A percentile compares a stretch with the other conserved stretches of the same genome.
phyloP scores from a whole-genome alignment of 2,888 invertebrate genomes.

The Drosophila kuntzei region DNA sequence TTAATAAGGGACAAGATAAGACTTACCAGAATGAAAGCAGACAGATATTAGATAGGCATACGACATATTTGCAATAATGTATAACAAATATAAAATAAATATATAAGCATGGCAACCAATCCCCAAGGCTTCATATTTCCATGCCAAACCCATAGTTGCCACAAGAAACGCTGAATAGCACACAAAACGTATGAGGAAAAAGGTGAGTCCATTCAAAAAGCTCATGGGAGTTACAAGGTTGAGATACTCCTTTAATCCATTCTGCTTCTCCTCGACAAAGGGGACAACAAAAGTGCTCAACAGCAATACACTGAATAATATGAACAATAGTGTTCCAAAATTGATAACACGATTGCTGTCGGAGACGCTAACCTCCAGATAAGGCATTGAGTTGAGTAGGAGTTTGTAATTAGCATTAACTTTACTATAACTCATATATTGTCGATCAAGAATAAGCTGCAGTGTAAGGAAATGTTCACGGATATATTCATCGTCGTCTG shows the following conservation, averaged over 20 bases:
- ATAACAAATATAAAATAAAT: slow-evolving; percentile 74
- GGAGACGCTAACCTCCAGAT: slow-evolving; percentile 52
- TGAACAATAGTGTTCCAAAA: slow-evolving; percentile 77
- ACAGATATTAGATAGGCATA: slow-evolving; percentile 84
- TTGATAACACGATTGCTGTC: slow-evolving; percentile 70
- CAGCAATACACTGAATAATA: slow-evolving; percentile 78
- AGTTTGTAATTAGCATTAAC: slow-evolving; percentile 56
- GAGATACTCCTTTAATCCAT: slow-evolving; percentile 86
- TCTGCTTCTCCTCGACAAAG: slow-evolving; percentile 88
- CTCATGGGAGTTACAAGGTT: slow-evolving; percentile 83
- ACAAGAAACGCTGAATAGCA: slow-evolving; percentile 69
- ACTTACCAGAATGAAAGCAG: slow-evolving; percentile 84
- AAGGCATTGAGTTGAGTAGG: slow-evolving; percentile 75
- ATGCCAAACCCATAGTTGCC: slow-evolving; percentile 63
- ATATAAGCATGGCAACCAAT: slow-evolving; percentile 64
- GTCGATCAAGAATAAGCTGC: slow-evolving; percentile 88
- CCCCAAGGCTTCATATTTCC: slow-evolving; percentile 71
- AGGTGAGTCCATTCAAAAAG: slow-evolving; percentile 83
- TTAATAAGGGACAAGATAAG: background rate
- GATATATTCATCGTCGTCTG: slow-evolving; percentile 85
- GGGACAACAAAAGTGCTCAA: slow-evolving; percentile 86
- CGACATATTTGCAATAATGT: slow-evolving; percentile 80
- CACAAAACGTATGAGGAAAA: slow-evolving; percentile 80
- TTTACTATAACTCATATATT: slow-evolving; percentile 85
- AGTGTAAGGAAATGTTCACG: slow-evolving; percentile 87